Evolutionary conservation across 2,888 invertebrate genomes (phyloP).

Genomic region (Saturnia pavonia): DNA sequence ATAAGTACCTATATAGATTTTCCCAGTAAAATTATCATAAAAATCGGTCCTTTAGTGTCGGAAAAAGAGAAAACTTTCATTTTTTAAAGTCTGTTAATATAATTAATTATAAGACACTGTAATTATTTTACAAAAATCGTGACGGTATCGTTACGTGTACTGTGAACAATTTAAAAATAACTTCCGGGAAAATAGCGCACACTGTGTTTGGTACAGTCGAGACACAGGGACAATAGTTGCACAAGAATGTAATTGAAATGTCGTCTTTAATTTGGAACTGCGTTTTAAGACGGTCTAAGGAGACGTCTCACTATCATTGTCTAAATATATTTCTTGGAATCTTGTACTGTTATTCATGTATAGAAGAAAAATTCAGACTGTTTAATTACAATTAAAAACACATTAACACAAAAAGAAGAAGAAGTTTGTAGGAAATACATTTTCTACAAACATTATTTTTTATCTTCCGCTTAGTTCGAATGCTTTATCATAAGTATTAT

Average conservation of each 20-base stretch:
- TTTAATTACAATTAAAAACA: no score
- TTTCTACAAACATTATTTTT: no score
- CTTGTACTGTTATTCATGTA: not conserved
- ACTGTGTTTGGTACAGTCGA: conserved; percentile 34
- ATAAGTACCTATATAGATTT: no score
- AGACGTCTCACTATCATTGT: conserved; percentile 21
- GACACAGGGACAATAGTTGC: conserved; percentile 63
- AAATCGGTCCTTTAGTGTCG: no score
- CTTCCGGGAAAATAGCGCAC: conserved; percentile 17
- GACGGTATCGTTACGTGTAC: conserved; percentile 17
- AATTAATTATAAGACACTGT: no score
- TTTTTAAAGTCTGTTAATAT: no score
- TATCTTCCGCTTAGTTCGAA: not conserved
- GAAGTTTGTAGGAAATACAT: no score
- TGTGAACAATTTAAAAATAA: conserved; percentile 23
- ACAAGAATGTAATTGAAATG: conserved; percentile 79
- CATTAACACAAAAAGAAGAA: no score
- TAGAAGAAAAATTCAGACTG: not conserved
- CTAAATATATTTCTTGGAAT: not conserved
- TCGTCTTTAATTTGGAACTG: conserved; percentile 71
- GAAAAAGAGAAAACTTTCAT: no score
- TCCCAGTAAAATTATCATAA: no score
- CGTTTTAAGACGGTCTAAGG: conserved; percentile 43
- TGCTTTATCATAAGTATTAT: not conserved
- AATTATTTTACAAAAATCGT: not conserved